Percentiles rank a stretch among this genome's conserved stretches.
These are phyloP conservation scores for Acrobasis consociella DNA, from an alignment of 2,888 invertebrate species.

Conservation along the genomic window DNA sequence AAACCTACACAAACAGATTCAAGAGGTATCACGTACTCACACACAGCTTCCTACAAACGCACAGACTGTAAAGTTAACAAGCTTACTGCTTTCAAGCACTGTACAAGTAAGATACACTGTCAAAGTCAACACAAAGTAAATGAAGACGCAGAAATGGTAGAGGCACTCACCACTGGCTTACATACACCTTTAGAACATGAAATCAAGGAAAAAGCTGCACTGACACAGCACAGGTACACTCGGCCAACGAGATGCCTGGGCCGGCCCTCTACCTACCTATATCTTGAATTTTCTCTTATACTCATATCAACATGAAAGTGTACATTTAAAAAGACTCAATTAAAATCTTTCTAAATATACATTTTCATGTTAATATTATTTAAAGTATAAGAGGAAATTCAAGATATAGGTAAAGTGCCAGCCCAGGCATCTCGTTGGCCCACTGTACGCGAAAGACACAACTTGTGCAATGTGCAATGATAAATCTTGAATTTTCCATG, in stretches of 20 bases:
- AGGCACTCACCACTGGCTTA: neutral
- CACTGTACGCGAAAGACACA: neutral
- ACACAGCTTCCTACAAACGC: slow-evolving; percentile 9
- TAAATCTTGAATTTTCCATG: neutral
- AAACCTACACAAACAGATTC: neutral
- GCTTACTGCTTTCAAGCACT: slow-evolving; percentile 5
- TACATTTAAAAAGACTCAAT: too few relatives aligned
- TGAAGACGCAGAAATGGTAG: neutral
- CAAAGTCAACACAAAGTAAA: neutral
- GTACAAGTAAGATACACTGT: neutral
- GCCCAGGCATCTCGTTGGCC: too few relatives aligned
- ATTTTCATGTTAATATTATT: too few relatives aligned
- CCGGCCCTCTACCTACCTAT: too few relatives aligned
- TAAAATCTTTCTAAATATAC: too few relatives aligned
- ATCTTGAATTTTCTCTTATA: too few relatives aligned
- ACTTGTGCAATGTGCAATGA: slow-evolving; percentile 1
- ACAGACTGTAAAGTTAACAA: neutral
- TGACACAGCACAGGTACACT: neutral
- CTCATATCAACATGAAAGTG: too few relatives aligned
- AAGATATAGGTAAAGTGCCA: too few relatives aligned
- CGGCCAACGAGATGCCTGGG: too few relatives aligned
- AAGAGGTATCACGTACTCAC: neutral
- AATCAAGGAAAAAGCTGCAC: neutral
- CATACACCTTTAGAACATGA: neutral
- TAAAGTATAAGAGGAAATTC: too few relatives aligned